Base-by-base conservation (phyloP, 2,113 vertebrate genomes). In the Oncorhynchus gorbuscha region DNA sequence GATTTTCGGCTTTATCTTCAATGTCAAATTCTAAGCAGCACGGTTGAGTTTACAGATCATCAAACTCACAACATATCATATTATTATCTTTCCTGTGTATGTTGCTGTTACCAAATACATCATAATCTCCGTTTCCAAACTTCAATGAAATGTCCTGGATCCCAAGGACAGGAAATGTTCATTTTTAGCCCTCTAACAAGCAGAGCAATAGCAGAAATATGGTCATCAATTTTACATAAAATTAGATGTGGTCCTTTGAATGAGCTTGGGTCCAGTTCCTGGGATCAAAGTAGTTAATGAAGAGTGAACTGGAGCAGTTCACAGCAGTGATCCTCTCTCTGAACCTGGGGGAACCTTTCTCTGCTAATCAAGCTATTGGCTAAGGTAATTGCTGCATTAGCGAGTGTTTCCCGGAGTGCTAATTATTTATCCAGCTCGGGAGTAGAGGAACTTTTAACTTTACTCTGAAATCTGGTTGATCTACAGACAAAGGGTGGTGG, bases 361-460 rank as follows among this genome's bases (percentile, higher is more conserved):
- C 76, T 75, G 76, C 85, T 88, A 87, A 88, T 88, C 79, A 86
- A 85, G 75, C 75, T 85, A 83, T 83, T 82, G 71, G 78, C 62
- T 71, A 51, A 87, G 79, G 76, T 90, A 89, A 89, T 86, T 88
- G 83, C 79, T 79, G 68, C 51, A 87, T 87, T 81, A 87, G 78
- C 69, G 74, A 55, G 72, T 83, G 30, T 81, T 79, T 84, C 83
- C 76, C 69, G 24, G 75, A 62, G 69, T 77, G 76, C 79, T 88
- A 89, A 90, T 87, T 84, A 45, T 45, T 45, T 45, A 82, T 84
- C 76, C 66, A 69, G 51, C 65, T 26, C 62, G 28, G 61, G 24
- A 75, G 68, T 66, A 35, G 16, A 7, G 73, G 69, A 83, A 70
- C 65, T 76, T 76, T 70, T 55, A 69, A 26, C 20, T 24, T 24